Base-by-base conservation (phyloP, 1,140 invertebrate genomes). In the Drosophila insularis region DNA sequence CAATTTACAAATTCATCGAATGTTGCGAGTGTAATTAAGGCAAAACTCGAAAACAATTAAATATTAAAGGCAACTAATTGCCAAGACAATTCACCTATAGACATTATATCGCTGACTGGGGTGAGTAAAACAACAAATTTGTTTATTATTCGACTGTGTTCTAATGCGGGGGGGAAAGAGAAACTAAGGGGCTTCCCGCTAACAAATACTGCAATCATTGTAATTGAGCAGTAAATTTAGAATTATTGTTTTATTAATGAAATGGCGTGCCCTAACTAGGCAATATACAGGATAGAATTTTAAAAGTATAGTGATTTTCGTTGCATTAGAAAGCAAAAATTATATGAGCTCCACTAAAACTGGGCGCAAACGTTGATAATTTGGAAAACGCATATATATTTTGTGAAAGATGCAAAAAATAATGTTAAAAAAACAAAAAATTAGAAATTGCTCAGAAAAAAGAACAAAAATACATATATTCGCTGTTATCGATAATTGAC, bases 1-100 rank as follows among this genome's bases (percentile, higher is more conserved):
- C 66, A 67, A 59, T 53, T 69, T 70, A 74, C 53, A 53, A 71
- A 63, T 61, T 68, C 32, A 59, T 63, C 56, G 54, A 74, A 54
- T 67, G 68, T 50, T 50, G 35, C 27, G 39, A 50, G 62, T 56
- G 56, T 50, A 50, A 53, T 46, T 31, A 23, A 40, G 13, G 53
- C 31, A 63, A 35, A 23, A 74, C 37, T 59, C 40, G 46, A 50
- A 50, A 19, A 50, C 43, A 50, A 50, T 50, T 50, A 50, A 50
- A 21, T 11, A 50, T 50, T 50, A 21, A 21, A 50, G 19, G 17
- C 55, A 35, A 58, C 55, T 58, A 14, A 74, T 35, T 35, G 19
- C 55, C 14, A 50, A 50, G 19, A 50, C 43, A 11, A 21, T 50
- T 21, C 43, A 50, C n/a, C 7, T 50, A 50, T 21, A 21, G 11